A percentile compares a stretch with the other conserved stretches of the same genome.
Conservation (phyloP, 2,888 invertebrate species). For the Atethmia centrago region DNA sequence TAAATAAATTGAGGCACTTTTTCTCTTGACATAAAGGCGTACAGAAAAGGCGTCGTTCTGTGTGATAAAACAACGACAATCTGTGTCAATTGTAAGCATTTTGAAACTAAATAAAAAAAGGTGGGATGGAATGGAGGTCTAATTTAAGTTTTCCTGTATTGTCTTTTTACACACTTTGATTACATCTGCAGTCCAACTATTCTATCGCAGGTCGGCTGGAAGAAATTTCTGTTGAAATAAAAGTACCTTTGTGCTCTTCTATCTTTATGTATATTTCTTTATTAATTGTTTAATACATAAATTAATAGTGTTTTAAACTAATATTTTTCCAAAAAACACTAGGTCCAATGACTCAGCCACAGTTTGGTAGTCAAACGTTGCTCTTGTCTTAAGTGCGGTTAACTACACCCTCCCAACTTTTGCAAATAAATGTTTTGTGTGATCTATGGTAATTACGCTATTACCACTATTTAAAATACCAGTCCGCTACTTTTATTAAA, state of each 20-base stretch:
- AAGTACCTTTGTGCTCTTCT: background rate
- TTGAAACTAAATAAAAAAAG: background rate
- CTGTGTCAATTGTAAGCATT: background rate
- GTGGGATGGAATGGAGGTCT: background rate
- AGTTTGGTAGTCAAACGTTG: conserved; percentile 7
- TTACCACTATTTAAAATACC: conserved; percentile 8
- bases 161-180: background rate
- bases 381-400: conserved; percentile 11
- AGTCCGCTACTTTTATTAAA: conserved; percentile 58
- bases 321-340: background rate
- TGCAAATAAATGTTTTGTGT: conserved; percentile 24
- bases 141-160: background rate
- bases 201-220: background rate
- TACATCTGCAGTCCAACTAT: background rate
- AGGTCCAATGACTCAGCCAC: background rate
- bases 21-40: background rate
- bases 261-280: background rate
- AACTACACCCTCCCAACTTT: conserved; percentile 17
- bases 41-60: background rate
- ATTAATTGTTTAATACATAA: background rate
- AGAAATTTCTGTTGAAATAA: background rate
- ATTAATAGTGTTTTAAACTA: no score
- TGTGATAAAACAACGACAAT: background rate
- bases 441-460: conserved; percentile 33
- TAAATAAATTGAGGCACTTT: conserved; percentile 13